Evolutionary conservation across 2,113 vertebrate genomes (phyloP).

Genomic region (Columba janthina): DNA sequence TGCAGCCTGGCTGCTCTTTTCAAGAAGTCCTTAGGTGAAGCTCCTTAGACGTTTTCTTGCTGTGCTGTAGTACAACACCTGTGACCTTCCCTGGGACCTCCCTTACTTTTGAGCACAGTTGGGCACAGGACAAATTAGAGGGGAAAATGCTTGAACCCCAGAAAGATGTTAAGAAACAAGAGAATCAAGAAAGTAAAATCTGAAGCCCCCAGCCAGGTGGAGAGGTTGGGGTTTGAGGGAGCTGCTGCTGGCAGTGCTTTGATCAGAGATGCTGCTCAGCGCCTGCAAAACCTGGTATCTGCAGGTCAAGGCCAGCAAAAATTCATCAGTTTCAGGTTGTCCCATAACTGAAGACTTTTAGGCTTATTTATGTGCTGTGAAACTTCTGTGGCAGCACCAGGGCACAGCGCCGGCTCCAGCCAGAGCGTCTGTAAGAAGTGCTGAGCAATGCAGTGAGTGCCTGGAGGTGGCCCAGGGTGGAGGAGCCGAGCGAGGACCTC

Average conservation of each 20-base stretch:
- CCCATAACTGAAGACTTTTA: neutral
- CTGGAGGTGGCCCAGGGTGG: neutral
- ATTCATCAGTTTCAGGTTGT: neutral
- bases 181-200: neutral
- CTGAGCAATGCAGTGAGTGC: accelerated
- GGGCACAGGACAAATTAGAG: neutral
- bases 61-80: neutral
- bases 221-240: neutral
- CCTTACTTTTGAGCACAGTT: neutral
- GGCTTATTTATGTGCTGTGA: neutral
- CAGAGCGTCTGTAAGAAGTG: accelerated
- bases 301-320: neutral
- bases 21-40: neutral
- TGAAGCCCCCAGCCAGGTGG: neutral
- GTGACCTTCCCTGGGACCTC: neutral
- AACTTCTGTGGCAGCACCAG: neutral
- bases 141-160: neutral
- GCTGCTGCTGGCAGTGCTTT: neutral
- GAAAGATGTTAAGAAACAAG: neutral
- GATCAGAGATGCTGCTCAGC: neutral
- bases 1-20: neutral
- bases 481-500: neutral
- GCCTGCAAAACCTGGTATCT: neutral
- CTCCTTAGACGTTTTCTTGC: neutral
- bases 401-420: neutral